Evolutionary conservation across 2,113 vertebrate species (phyloP).

Genomic region (Pomatostomus ruficeps): DNA sequence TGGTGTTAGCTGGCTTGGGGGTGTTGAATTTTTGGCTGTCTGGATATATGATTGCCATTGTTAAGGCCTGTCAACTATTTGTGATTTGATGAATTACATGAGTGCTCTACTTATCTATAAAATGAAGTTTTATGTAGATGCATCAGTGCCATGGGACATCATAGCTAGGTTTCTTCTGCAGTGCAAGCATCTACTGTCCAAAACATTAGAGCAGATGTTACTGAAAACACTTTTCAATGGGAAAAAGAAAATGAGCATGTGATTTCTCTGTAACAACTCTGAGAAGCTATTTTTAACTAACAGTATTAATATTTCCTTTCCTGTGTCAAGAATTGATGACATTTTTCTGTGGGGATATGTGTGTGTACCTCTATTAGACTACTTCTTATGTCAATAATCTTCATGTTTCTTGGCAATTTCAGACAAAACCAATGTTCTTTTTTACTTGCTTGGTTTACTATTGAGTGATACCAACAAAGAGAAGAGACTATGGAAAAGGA

Average conservation of each 20-base stretch:
- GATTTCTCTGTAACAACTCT: background rate
- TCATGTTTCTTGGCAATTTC: constrained; percentile 20
- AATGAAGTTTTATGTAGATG: constrained; percentile 24
- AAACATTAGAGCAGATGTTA: background rate
- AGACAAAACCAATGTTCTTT: constrained; percentile 9
- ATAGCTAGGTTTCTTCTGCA: background rate
- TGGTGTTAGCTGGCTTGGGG: background rate
- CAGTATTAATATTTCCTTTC: background rate
- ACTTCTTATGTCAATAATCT: background rate
- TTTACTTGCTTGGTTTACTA: constrained; percentile 42
- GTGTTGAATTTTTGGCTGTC: background rate
- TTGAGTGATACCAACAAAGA: constrained; percentile 52
- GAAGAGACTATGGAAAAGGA: constrained; percentile 21
- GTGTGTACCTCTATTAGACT: background rate
- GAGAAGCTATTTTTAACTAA: background rate
- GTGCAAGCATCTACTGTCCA: background rate
- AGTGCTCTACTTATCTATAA: background rate
- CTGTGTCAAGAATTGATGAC: background rate
- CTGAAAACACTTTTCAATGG: background rate
- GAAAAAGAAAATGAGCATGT: background rate
- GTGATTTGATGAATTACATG: constrained; percentile 8
- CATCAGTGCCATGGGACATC: background rate
- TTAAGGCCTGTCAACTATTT: background rate
- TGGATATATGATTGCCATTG: background rate
- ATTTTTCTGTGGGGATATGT: background rate